These are phyloP conservation scores for Dolichoris vasculosae DNA, from an alignment of 1,140 invertebrate genomes.

Conservation along the genomic window DNA sequence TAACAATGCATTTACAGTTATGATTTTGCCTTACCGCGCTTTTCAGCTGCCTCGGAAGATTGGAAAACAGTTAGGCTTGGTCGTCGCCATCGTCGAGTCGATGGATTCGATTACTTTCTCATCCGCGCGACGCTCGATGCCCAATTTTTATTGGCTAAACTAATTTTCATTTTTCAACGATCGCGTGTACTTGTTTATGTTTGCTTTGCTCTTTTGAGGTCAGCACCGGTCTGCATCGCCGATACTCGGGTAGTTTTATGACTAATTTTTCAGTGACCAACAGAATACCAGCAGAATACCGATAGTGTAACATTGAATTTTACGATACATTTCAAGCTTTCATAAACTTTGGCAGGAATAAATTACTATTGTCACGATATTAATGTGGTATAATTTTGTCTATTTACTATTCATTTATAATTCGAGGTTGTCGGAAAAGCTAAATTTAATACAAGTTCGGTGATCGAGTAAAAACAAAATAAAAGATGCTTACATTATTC, in stretches of 20 bases:
- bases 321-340: background rate
- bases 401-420: background rate
- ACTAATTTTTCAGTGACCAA: background rate
- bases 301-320: conserved; percentile 20
- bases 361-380: conserved; percentile 16
- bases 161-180: conserved; percentile 4
- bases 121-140: background rate
- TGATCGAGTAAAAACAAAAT: background rate
- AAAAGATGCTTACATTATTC: background rate
- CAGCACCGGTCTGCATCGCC: background rate
- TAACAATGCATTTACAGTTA: conserved; percentile 32
- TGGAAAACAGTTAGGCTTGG: background rate
- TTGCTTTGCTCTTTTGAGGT: conserved; percentile 1
- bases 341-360: background rate
- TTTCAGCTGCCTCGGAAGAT: conserved; percentile 9
- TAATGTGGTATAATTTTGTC: background rate
- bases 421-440: background rate
- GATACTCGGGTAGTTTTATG: background rate
- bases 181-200: background rate
- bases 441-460: background rate
- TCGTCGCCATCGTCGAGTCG: background rate
- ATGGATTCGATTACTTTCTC: conserved; percentile 16
- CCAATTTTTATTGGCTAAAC: background rate
- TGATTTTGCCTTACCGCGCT: background rate
- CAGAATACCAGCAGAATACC: background rate